A percentile compares a stretch with the other conserved stretches of the same genome.
These are phyloP conservation scores for Edolisoma coerulescens DNA, from an alignment of 2,113 vertebrate species.

Conservation along the genomic window DNA sequence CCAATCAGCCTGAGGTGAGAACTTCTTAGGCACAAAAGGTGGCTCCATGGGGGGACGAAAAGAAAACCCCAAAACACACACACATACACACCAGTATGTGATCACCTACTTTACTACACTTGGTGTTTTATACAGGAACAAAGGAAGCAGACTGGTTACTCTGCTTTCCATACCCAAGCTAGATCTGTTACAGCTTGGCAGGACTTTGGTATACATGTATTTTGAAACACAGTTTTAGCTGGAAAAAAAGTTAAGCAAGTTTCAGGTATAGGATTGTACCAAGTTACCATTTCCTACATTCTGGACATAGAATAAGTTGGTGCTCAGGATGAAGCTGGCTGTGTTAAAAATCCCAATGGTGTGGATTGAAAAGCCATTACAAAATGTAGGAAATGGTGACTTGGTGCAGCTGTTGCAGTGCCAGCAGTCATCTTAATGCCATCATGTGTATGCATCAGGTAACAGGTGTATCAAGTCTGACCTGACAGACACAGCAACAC, in stretches of 20 bases:
- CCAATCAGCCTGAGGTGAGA: not conserved
- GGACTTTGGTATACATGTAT: fast-evolving
- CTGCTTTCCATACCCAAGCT: not conserved
- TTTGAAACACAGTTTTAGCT: not conserved
- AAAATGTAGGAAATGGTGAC: not conserved
- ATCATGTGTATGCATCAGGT: not conserved
- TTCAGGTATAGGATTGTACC: not conserved
- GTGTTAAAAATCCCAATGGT: not conserved
- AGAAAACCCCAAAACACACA: not conserved
- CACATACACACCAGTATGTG: not conserved
- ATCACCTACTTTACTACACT: not conserved
- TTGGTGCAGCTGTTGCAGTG: not conserved
- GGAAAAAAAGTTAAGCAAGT: not conserved
- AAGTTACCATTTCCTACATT: not conserved
- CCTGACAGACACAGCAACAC: not conserved
- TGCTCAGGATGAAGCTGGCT: fast-evolving
- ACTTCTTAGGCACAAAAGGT: not conserved
- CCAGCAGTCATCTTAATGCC: not conserved
- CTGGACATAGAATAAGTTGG: not conserved
- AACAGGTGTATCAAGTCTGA: not conserved
- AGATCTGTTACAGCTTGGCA: not conserved
- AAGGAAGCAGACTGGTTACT: not conserved
- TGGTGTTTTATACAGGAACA: not conserved
- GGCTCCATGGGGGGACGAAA: not conserved
- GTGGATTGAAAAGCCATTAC: not conserved